Conservation (phyloP, 2,888 invertebrate genomes). For the Leistus spinibarbis region DNA sequence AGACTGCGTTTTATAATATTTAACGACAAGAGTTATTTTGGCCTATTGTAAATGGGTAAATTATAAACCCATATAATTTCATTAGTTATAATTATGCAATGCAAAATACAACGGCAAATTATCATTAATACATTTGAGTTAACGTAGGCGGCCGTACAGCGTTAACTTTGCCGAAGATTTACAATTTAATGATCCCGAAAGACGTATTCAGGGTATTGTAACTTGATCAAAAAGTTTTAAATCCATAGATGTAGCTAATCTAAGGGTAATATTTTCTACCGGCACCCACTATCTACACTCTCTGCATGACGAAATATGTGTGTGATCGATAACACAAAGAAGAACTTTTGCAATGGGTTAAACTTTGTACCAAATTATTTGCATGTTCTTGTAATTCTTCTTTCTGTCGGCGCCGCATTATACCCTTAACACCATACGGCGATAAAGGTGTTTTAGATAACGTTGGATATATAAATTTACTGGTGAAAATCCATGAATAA, state of each 20-base stretch:
- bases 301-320: not conserved
- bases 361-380: conserved; percentile 19
- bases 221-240: conserved; percentile 27
- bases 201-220: conserved; percentile 6
- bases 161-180: not conserved
- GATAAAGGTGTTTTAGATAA: not conserved
- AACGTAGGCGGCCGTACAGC: not conserved
- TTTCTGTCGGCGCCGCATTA: conserved; percentile 18
- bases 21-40: too few relatives aligned
- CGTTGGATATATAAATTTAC: not conserved
- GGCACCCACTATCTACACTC: not conserved
- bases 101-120: not conserved
- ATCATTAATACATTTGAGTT: not conserved
- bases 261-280: not conserved
- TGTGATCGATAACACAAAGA: not conserved
- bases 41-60: too few relatives aligned
- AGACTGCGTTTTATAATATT: too few relatives aligned
- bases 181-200: conserved; percentile 25
- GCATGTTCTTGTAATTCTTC: conserved; percentile 25
- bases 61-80: too few relatives aligned
- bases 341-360: not conserved
- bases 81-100: too few relatives aligned
- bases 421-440: not conserved
- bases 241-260: conserved; percentile 7
- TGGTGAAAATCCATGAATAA: not conserved